Base-by-base conservation (phyloP, 2,888 invertebrate species). In the Busseola fusca region DNA sequence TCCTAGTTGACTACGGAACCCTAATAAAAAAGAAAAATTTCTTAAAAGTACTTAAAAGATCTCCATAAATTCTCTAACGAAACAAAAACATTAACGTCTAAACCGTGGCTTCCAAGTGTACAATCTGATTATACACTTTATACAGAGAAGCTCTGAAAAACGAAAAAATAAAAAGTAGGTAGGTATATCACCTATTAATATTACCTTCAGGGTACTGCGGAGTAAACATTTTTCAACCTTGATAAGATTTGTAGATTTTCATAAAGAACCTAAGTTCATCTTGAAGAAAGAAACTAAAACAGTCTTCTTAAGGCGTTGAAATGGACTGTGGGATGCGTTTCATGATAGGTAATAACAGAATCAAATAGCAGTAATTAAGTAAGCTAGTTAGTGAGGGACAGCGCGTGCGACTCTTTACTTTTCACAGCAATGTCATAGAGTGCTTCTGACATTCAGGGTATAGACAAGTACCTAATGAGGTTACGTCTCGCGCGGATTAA, bases 61-160 rank as follows among this genome's bases (percentile, higher is more conserved):
- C 14, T 58, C 12, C 16, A 48, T 75, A 52, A 40, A 21, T 21
- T 60, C 27, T 6, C 18, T 16, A n/a, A 9, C 50, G 30, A 52
- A 76, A 76, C 37, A 59, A 58, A 69, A 74, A 64, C 64, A 81
- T 77, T 58, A 64, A 64, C 16, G 66, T 50, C 27, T 30, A 70
- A 60, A 56, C 52, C 54, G 45, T 42, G 34, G 63, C 56, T 42
- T 50, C 50, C 62, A 59, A 57, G 52, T 42, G 25, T 25, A 68
- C 57, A 71, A 80, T 80, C 67, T 76, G 69, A 83, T 83, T 77
- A 83, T 37, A 50, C 48, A 63, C 67, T 81, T 83, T 77, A 83
- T 37, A 50, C 48, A 63, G 62, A 74, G 72, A 69, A 81, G 42
- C 74, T n/a, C 12, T 14, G 21, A 25, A 54, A 74, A 50, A 27